Conservation (phyloP, 2,113 vertebrate genomes). For the Neogale vison region DNA sequence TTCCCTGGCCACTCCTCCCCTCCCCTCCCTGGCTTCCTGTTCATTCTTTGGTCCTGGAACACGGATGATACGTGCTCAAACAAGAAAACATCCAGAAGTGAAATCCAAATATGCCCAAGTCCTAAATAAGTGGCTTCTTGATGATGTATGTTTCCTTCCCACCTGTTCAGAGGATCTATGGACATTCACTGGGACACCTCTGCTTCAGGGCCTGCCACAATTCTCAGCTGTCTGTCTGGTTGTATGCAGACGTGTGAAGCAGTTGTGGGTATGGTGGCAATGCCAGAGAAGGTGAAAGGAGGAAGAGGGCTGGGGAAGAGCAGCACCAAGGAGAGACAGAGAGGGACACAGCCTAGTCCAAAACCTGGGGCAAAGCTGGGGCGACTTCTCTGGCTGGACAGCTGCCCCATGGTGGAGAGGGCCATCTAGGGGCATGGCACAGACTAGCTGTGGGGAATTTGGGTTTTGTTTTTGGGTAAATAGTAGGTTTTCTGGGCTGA, state of each 20-base stretch:
- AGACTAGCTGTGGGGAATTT: background rate
- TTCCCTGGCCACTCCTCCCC: background rate
- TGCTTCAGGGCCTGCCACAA: background rate
- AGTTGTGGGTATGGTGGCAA: background rate
- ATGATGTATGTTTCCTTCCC: background rate
- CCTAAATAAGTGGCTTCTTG: background rate
- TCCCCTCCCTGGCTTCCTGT: background rate
- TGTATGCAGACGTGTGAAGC: background rate
- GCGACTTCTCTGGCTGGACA: background rate
- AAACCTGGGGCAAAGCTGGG: background rate
- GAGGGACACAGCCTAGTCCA: background rate
- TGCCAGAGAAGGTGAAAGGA: background rate
- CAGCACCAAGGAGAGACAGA: background rate
- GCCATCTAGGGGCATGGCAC: background rate
- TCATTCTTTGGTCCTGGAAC: background rate
- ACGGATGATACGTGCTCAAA: background rate
- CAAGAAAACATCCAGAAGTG: too few relatives aligned
- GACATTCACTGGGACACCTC: background rate
- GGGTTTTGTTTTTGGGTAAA: background rate
- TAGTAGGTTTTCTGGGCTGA: background rate
- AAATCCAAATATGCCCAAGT: background rate
- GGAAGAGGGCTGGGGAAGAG: background rate
- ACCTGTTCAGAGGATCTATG: background rate
- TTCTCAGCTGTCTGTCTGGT: background rate
- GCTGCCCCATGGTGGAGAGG: background rate